Percentiles rank a stretch among this genome's conserved stretches.
Conservation (phyloP, 1,140 invertebrate genomes). For the Drosophila athabasca region DNA sequence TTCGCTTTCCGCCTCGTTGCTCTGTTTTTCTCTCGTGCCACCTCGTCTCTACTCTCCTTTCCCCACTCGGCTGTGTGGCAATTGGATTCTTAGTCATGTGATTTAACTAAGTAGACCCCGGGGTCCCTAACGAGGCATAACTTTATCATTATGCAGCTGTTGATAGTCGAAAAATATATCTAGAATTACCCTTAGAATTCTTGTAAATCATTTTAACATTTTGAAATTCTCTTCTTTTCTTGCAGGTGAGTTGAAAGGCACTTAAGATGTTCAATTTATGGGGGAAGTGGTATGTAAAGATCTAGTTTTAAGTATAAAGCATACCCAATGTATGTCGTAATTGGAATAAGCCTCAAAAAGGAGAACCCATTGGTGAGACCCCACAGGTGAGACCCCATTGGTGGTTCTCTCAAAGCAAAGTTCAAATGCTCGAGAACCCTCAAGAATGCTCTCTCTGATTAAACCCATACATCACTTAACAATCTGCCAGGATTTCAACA, state of each 20-base stretch:
- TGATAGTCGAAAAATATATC: conserved; percentile 22
- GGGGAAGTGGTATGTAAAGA: conserved; percentile 20
- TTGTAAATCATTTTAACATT: conserved; percentile 5
- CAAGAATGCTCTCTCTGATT: too few species aligned
- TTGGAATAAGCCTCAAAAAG: too few species aligned
- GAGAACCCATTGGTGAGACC: too few species aligned
- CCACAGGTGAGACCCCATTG: too few species aligned
- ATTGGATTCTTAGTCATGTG: conserved; percentile 44
- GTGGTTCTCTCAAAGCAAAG: too few species aligned
- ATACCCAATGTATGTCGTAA: too few species aligned
- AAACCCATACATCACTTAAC: too few species aligned
- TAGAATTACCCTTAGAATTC: neutral
- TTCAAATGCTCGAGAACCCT: too few species aligned
- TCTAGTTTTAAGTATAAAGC: too few species aligned
- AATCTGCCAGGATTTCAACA: too few species aligned
- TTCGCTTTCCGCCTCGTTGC: conserved; percentile 60
- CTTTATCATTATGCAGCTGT: conserved; percentile 46
- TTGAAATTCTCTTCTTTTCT: conserved; percentile 29
- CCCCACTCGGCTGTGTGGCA: conserved; percentile 5
- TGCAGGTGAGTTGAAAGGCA: conserved; percentile 57
- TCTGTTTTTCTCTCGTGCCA: conserved; percentile 9
- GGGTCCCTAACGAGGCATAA: conserved; percentile 18
- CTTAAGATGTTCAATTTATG: neutral
- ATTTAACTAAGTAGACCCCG: conserved; percentile 55
- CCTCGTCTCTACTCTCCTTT: neutral